phyloP scores from a whole-genome alignment of 2,888 invertebrate genomes.

The Epinotia demarniana region DNA sequence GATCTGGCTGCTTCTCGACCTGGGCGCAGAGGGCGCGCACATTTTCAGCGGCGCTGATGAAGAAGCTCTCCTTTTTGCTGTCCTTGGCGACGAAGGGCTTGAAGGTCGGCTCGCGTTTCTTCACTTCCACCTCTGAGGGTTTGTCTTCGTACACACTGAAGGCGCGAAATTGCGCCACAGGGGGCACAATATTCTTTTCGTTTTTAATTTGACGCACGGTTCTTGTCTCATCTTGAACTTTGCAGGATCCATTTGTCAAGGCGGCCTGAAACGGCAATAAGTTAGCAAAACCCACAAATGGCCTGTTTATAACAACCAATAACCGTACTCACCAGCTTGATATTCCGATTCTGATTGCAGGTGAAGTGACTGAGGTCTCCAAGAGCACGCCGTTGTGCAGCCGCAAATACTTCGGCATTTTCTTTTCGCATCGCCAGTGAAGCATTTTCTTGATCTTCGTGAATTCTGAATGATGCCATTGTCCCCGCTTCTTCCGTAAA shows the following conservation, averaged over 20 bases:
- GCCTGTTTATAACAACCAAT: constrained; percentile 37
- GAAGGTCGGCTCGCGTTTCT: constrained; percentile 74
- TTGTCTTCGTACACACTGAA: constrained; percentile 91
- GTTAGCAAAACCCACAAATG: constrained; percentile 42
- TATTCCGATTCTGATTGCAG: constrained; percentile 80
- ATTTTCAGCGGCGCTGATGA: constrained; percentile 69
- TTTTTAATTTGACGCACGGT: constrained; percentile 78
- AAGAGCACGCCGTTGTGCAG: constrained; percentile 86
- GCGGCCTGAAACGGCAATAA: constrained; percentile 63
- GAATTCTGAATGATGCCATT: constrained; percentile 91
- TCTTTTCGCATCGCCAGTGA: constrained; percentile 82
- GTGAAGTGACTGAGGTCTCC: constrained; percentile 86
- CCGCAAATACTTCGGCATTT: constrained; percentile 74
- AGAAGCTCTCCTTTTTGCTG: constrained; percentile 69
- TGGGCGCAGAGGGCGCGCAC: constrained; percentile 69
- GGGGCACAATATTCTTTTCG: constrained; percentile 82
- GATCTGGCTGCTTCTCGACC: constrained; percentile 69
- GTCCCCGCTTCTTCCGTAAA: constrained; percentile 73
- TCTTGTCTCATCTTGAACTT: constrained; percentile 80
- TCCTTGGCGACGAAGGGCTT: constrained; percentile 78
- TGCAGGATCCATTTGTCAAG: constrained; percentile 76
- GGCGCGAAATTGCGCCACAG: constrained; percentile 90
- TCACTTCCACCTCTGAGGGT: constrained; percentile 74
- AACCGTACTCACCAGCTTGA: constrained; percentile 81
- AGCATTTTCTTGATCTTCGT: constrained; percentile 91